These are phyloP conservation scores for Anabas testudineus DNA, from an alignment of 2,797 vertebrate genomes.

Conservation along the genomic window DNA sequence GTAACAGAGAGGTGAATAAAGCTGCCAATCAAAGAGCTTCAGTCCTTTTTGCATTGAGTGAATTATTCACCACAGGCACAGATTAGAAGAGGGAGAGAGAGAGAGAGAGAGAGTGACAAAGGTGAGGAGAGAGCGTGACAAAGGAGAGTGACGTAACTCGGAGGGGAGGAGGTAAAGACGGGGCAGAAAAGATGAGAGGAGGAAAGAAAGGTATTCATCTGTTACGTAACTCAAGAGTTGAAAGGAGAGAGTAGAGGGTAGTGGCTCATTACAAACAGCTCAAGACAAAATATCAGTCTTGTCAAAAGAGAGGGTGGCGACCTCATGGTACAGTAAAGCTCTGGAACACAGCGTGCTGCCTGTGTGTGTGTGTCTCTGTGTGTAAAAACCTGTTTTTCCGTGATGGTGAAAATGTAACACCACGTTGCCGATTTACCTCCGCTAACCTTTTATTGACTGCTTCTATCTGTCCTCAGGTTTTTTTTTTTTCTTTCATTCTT, in stretches of 20 bases:
- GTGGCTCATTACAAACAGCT: constrained; percentile 35
- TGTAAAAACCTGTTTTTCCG: constrained; percentile 14
- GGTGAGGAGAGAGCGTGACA: constrained; percentile 60
- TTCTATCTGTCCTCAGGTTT: neutral
- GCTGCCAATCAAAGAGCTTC: constrained; percentile 82
- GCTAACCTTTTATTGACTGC: constrained; percentile 14
- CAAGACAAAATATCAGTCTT: constrained; percentile 25
- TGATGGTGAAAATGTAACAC: neutral
- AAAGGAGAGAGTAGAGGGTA: constrained; percentile 23
- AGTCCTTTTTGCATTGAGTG: constrained; percentile 73
- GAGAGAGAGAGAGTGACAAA: constrained; percentile 53
- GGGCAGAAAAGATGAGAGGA: constrained; percentile 27
- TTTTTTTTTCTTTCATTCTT: neutral
- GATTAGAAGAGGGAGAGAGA: constrained; percentile 74
- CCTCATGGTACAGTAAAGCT: neutral
- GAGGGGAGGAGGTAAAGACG: constrained; percentile 28
- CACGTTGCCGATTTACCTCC: neutral
- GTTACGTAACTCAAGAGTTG: constrained; percentile 48
- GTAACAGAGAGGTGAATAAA: constrained; percentile 80
- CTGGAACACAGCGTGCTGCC: neutral
- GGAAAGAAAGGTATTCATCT: constrained; percentile 35
- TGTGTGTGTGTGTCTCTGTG: neutral
- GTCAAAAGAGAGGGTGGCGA: constrained; percentile 28
- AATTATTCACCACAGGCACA: constrained; percentile 85
- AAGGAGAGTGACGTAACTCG: constrained; percentile 45